phyloP scores from a whole-genome alignment of 2,797 vertebrate species.

The Hemibagrus guttatus region DNA sequence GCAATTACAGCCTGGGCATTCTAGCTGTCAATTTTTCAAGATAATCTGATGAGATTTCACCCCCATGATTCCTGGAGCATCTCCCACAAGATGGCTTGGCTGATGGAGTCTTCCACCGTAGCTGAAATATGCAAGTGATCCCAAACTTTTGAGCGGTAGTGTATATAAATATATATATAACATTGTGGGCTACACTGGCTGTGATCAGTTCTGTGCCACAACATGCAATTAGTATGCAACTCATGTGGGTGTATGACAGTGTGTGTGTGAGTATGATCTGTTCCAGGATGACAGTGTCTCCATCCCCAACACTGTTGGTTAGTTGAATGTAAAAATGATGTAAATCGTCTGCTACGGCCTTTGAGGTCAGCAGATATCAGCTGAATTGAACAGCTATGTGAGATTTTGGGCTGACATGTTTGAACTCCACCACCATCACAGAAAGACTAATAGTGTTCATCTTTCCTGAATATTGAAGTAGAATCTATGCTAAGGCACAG shows the following conservation, averaged over 20 bases:
- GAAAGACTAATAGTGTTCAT: not conserved
- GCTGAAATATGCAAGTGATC: too few relatives aligned
- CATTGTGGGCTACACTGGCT: not conserved
- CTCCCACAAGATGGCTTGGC: too few relatives aligned
- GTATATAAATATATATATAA: too few relatives aligned
- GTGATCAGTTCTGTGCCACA: not conserved
- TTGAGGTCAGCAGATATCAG: not conserved
- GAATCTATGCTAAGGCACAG: not conserved
- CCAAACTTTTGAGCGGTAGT: too few relatives aligned
- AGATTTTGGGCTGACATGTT: not conserved
- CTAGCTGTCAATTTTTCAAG: too few relatives aligned
- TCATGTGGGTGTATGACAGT: not conserved
- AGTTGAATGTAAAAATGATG: not conserved
- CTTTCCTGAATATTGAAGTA: not conserved
- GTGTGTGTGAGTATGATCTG: not conserved
- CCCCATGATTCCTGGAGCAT: too few relatives aligned
- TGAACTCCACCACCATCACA: not conserved
- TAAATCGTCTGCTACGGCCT: not conserved
- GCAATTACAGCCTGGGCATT: too few relatives aligned
- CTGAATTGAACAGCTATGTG: not conserved
- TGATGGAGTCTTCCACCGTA: too few relatives aligned
- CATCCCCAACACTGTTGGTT: not conserved
- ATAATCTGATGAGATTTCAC: too few relatives aligned
- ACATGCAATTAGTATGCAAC: not conserved
- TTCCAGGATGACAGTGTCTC: slow-evolving; percentile 1